Evolutionary conservation across 2,888 invertebrate species (phyloP).

Genomic region (Prosapia bicincta): DNA sequence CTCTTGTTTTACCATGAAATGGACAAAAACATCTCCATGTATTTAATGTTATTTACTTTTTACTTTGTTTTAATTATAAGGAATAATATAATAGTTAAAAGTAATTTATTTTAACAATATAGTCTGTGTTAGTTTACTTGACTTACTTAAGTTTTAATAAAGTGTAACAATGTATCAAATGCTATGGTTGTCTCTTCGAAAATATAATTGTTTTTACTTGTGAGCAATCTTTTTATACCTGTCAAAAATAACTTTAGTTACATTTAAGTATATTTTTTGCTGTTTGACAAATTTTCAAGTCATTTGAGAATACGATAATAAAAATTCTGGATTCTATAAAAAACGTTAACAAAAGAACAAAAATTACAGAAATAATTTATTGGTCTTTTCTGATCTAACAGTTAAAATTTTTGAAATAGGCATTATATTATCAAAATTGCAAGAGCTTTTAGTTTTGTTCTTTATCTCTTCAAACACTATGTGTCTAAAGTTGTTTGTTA

Average conservation of each 20-base stretch:
- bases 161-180: not conserved
- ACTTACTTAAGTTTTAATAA: constrained; percentile 2
- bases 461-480: too few relatives aligned
- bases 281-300: too few relatives aligned
- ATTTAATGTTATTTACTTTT: not conserved
- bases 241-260: not conserved
- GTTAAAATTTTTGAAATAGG: too few relatives aligned
- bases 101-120: not conserved
- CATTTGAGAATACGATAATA: too few relatives aligned
- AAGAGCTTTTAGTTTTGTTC: too few relatives aligned
- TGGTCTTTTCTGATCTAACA: too few relatives aligned
- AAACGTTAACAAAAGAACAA: too few relatives aligned
- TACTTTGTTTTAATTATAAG: not conserved
- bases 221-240: not conserved
- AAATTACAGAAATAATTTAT: too few relatives aligned
- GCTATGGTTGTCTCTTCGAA: not conserved
- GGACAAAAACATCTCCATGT: not conserved
- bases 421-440: too few relatives aligned
- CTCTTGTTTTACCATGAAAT: not conserved
- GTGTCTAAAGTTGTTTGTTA: too few relatives aligned
- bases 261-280: too few relatives aligned
- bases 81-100: not conserved
- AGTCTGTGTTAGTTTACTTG: not conserved
- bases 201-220: not conserved
- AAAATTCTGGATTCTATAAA: too few relatives aligned